phyloP scores from a whole-genome alignment of 2,888 invertebrate genomes.

The Caenorhabditis japonica region DNA sequence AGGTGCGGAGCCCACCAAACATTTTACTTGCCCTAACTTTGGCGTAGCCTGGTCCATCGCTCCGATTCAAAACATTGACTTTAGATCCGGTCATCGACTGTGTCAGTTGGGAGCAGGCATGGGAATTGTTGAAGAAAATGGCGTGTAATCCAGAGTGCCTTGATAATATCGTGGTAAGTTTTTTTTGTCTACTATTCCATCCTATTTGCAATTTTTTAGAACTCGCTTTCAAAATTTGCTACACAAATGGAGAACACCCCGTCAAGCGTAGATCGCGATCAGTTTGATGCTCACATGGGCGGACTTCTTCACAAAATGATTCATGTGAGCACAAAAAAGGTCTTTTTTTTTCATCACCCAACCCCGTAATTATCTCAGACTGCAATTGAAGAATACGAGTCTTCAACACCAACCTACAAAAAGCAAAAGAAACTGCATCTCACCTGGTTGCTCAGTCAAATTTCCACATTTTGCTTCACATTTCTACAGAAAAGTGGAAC shows the following conservation, averaged over 20 bases:
- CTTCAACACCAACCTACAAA: conserved; percentile 68
- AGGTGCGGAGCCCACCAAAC: conserved; percentile 10
- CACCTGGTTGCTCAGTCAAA: conserved; percentile 80
- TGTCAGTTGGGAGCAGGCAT: conserved; percentile 79
- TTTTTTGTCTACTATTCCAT: not conserved
- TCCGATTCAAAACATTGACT: conserved; percentile 43
- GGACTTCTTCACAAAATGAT: conserved; percentile 79
- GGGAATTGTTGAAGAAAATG: conserved; percentile 81
- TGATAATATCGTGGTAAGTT: conserved; percentile 79
- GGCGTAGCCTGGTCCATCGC: conserved; percentile 36
- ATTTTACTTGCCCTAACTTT: conserved; percentile 5
- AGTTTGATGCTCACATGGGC: conserved; percentile 79
- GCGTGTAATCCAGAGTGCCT: conserved; percentile 81
- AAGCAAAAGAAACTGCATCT: conserved; percentile 75
- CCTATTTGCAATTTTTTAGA: conserved; percentile 39
- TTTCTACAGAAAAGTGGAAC: conserved; percentile 81
- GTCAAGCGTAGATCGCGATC: conserved; percentile 74
- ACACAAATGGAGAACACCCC: conserved; percentile 66
- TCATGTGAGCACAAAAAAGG: conserved; percentile 77
- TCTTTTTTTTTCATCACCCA: not conserved
- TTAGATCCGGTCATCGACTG: conserved; percentile 66
- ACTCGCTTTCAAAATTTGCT: conserved; percentile 66
- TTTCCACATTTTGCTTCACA: conserved; percentile 81
- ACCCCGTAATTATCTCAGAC: conserved; percentile 76
- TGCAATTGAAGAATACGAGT: conserved; percentile 77